Base-by-base conservation (phyloP, 2,797 vertebrate genomes). In the Arvicola amphibius region DNA sequence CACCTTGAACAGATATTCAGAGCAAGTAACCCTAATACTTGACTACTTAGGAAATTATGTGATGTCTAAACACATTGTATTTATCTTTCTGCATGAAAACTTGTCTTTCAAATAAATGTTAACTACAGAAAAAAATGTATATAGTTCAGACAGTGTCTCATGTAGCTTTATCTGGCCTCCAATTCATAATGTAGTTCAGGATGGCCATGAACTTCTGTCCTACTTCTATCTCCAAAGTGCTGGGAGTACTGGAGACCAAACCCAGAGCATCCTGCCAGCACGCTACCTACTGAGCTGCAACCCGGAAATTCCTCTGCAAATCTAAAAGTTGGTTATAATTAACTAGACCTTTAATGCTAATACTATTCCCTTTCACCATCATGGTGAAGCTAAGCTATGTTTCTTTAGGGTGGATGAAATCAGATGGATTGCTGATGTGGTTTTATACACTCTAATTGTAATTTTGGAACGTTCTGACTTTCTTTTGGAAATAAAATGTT, bases 361-460 rank as follows among this genome's bases (percentile, higher is more conserved):
- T 53, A 48, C 65, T 84, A 61, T 88, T 86, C 80, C 91, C 40
- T 80, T 51, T 17, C 37, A 74, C 56, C 34, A 25, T 92, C n/a
- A 67, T 21, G 17, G 51, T 65, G 48, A 79, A 78, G 17, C 17
- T 71, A 79, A 84, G 17, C 17, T 71, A 51, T 51, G 37, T 88
- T 94, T 94, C 53, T 91, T 85, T 65, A 91, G n/a, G n/a, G 8
- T 84, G 56, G 43, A 73, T 53, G 43, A 93, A 79, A 74, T 65
- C 25, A 79, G 14, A 71, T 73, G 53, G 4, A 43, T n/a, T 81
- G n/a, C 43, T 81, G 71, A 59, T 71, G 19, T 46, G 10, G 53
- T 74, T 71, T 77, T 56, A 78, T 48, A 90, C 7, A 46, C 37
- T 88, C 19, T 65, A 61, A 67, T 43, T 94, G 11, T 77, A 84